Evolutionary conservation across 2,888 invertebrate genomes (phyloP).

Genomic region (Eumerus sabulonum): DNA sequence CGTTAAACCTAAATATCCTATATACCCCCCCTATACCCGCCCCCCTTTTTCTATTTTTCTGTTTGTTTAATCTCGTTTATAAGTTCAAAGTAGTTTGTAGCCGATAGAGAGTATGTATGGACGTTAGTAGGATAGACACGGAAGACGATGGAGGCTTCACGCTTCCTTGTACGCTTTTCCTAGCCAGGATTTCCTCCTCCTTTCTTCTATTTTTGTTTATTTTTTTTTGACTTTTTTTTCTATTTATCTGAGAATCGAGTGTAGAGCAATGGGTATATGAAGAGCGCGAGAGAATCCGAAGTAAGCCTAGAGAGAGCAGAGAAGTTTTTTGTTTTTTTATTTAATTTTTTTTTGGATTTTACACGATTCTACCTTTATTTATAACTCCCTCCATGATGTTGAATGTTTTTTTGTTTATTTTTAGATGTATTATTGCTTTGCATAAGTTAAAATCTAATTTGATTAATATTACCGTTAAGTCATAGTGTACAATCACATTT

Average conservation of each 20-base stretch:
- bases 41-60: constrained; percentile 21
- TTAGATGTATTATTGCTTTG: constrained; percentile 40
- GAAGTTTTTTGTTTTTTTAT: constrained; percentile 10
- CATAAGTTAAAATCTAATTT: constrained; percentile 31
- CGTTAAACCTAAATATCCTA: constrained; percentile 62
- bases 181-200: too few species aligned
- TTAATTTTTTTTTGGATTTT: constrained; percentile 32
- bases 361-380: constrained; percentile 44
- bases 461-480: constrained; percentile 54
- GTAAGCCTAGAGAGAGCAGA: neutral
- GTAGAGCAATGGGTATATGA: too few species aligned
- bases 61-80: constrained; percentile 61
- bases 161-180: too few species aligned
- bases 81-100: constrained; percentile 67
- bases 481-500: constrained; percentile 35
- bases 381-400: constrained; percentile 64
- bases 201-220: too few species aligned
- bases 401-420: constrained; percentile 56
- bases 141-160: neutral
- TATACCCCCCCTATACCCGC: constrained; percentile 64
- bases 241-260: too few species aligned
- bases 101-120: constrained; percentile 33
- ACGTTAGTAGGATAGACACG: neutral
- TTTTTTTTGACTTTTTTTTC: too few species aligned
- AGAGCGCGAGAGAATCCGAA: too few species aligned